Percentiles rank a stretch among this genome's conserved stretches.
phyloP scores from a whole-genome alignment of 2,797 vertebrate species.

The Falco novaeseelandiae region DNA sequence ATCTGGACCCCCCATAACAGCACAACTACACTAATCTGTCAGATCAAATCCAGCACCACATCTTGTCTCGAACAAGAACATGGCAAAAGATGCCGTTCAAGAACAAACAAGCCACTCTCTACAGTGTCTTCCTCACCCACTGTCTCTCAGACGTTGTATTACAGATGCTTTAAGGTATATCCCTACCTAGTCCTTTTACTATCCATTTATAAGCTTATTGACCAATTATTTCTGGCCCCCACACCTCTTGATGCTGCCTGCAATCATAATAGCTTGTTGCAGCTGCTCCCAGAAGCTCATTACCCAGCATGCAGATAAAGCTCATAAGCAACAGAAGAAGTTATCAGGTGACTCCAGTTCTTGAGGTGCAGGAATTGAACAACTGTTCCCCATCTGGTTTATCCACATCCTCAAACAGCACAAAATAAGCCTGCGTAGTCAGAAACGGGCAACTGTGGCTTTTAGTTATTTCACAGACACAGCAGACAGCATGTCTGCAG shows the following conservation, averaged over 20 bases:
- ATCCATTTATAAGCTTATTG: neutral
- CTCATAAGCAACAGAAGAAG: fast-evolving
- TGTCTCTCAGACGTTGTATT: neutral
- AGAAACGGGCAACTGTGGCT: neutral
- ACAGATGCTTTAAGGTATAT: neutral
- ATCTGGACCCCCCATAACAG: neutral
- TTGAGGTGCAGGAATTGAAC: neutral
- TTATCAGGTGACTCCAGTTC: neutral
- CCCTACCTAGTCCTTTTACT: neutral
- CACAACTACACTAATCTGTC: fast-evolving
- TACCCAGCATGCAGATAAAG: neutral
- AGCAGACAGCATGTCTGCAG: neutral
- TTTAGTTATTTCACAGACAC: neutral
- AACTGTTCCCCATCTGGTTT: neutral
- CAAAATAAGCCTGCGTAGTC: neutral
- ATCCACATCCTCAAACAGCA: neutral
- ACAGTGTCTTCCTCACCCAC: neutral
- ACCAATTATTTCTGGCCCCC: neutral
- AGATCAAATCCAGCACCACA: neutral
- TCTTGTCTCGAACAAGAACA: neutral
- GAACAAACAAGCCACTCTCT: neutral
- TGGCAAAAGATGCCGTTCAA: neutral
- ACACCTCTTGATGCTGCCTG: neutral
- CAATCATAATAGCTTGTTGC: neutral
- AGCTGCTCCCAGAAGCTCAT: neutral